A percentile compares a stretch with the other conserved stretches of the same genome.
Conservation (phyloP, 2,888 invertebrate species). For the Abscondita cerata region DNA sequence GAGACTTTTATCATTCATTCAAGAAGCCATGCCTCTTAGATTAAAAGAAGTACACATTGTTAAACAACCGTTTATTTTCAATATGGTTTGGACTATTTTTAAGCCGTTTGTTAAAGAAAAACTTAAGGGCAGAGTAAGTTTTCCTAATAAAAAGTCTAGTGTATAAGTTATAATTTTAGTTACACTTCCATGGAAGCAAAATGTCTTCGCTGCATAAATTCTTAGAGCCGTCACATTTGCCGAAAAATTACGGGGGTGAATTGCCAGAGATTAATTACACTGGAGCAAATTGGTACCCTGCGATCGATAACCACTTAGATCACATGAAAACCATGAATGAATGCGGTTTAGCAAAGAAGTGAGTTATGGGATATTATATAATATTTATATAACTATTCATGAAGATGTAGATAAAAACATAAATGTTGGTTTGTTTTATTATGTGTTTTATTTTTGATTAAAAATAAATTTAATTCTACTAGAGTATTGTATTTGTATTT, state of each 20-base stretch:
- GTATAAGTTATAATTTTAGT: slow-evolving; percentile 59
- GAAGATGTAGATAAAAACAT: too few species aligned
- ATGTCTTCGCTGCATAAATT: slow-evolving; percentile 80
- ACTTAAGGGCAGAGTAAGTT: slow-evolving; percentile 76
- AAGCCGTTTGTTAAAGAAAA: slow-evolving; percentile 84
- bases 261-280: slow-evolving; percentile 78
- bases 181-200: slow-evolving; percentile 83
- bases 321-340: slow-evolving; percentile 73
- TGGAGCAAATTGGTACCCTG: slow-evolving; percentile 79
- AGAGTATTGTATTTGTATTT: too few species aligned
- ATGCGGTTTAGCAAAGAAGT: slow-evolving; percentile 69
- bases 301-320: slow-evolving; percentile 68
- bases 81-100: slow-evolving; percentile 84
- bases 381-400: too few species aligned
- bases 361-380: too few species aligned
- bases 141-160: neutral
- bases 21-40: slow-evolving; percentile 85
- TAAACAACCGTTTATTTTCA: slow-evolving; percentile 84
- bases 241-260: slow-evolving; percentile 78
- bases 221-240: slow-evolving; percentile 71
- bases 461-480: too few species aligned
- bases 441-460: too few species aligned
- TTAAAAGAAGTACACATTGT: slow-evolving; percentile 87
- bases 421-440: too few species aligned
- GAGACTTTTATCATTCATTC: slow-evolving; percentile 80